Conservation (phyloP, 37 sponge, comb jelly and placozoan species). For the Cladorhizidae sp. region DNA sequence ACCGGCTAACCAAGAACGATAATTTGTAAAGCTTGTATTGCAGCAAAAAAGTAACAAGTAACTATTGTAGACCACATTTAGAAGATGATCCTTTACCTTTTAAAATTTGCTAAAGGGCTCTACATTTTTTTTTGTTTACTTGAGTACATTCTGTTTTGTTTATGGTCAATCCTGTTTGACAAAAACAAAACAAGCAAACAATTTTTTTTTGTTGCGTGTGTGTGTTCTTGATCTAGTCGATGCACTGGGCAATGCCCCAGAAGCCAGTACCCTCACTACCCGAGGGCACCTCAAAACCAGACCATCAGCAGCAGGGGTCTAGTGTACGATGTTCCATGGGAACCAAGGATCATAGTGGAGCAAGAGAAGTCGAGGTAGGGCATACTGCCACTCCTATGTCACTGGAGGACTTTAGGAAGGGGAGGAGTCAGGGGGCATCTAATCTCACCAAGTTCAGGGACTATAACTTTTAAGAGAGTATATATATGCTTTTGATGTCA, state of each 20-base stretch:
- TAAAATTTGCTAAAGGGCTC: too few relatives aligned
- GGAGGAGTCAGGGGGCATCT: not conserved
- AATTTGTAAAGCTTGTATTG: too few relatives aligned
- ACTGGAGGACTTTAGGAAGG: conserved; percentile 28
- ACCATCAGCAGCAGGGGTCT: not conserved
- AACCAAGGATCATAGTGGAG: not conserved
- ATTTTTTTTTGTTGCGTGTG: not conserved
- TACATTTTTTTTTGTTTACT: too few relatives aligned
- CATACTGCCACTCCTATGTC: not conserved
- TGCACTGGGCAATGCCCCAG: conserved; percentile 22
- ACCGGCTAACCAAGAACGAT: too few relatives aligned
- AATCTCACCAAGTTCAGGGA: not conserved
- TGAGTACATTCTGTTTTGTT: not conserved
- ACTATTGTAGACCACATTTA: too few relatives aligned
- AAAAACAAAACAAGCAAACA: not conserved
- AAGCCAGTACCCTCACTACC: conserved; percentile 1
- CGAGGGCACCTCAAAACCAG: not conserved
- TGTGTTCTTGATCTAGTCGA: conserved; percentile 24
- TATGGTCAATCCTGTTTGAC: not conserved
- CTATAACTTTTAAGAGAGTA: not conserved
- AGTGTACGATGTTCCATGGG: not conserved
- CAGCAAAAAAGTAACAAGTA: too few relatives aligned
- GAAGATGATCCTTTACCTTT: too few relatives aligned
- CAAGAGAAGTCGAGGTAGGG: not conserved
- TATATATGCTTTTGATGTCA: too few relatives aligned